phyloP scores from a whole-genome alignment of 2,797 vertebrate species.

The Myotis myotis region DNA sequence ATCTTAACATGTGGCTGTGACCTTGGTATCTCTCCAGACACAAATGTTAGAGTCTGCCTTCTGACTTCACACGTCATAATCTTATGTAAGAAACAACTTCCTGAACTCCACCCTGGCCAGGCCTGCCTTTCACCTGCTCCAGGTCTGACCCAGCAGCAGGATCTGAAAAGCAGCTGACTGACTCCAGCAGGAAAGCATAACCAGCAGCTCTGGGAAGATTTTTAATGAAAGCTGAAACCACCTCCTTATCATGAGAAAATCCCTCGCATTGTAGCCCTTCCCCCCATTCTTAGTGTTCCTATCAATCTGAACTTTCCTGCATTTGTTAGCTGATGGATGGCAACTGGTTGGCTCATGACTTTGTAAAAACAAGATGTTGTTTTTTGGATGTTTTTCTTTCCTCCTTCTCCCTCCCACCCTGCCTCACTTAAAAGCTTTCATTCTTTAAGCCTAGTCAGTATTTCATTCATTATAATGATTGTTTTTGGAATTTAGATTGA shows the following conservation, averaged over 20 bases:
- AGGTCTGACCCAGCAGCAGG: not conserved
- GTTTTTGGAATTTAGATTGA: slow-evolving; percentile 48
- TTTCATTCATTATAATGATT: slow-evolving; percentile 60
- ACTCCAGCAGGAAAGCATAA: not conserved
- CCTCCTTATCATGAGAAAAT: slow-evolving; percentile 64
- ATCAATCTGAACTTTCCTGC: slow-evolving; percentile 59
- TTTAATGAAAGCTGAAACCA: not conserved
- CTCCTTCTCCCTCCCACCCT: not conserved
- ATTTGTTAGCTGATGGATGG: slow-evolving; percentile 67
- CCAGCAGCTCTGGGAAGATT: slow-evolving; percentile 38
- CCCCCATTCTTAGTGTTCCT: not conserved
- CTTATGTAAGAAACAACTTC: not conserved
- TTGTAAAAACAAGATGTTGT: slow-evolving; percentile 65
- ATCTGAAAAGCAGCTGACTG: not conserved
- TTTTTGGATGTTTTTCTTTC: slow-evolving; percentile 67
- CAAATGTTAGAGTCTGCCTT: not conserved
- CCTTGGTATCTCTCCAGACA: not conserved
- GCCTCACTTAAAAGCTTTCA: slow-evolving; percentile 30
- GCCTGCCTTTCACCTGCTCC: not conserved
- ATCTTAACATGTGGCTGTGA: not conserved
- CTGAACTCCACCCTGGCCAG: not conserved
- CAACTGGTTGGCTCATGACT: slow-evolving; percentile 17
- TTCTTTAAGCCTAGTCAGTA: slow-evolving; percentile 37
- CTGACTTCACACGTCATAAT: not conserved
- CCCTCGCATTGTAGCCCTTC: not conserved